These are phyloP conservation scores for Furcula furcula DNA, from an alignment of 2,888 invertebrate species.

Conservation along the genomic window DNA sequence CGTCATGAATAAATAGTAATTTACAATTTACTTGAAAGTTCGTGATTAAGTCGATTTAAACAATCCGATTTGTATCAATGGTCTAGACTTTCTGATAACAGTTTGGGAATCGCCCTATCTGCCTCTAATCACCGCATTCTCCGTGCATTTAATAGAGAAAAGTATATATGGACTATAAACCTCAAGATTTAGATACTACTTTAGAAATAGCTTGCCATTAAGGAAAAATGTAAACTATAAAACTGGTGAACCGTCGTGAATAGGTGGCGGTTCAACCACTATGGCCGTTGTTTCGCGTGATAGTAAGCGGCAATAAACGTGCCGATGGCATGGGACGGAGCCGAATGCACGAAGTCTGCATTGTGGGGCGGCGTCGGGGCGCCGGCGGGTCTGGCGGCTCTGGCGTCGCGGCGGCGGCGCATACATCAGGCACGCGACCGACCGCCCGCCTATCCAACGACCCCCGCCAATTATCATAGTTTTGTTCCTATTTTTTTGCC, in stretches of 20 bases:
- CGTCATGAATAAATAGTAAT: too few relatives aligned
- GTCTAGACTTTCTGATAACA: too few relatives aligned
- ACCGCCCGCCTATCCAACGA: conserved; percentile 28
- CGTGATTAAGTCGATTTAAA: too few relatives aligned
- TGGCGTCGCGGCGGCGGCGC: conserved; percentile 76
- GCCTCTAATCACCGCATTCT: too few relatives aligned
- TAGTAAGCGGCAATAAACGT: conserved; percentile 48
- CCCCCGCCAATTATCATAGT: conserved; percentile 64
- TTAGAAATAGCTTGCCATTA: too few relatives aligned
- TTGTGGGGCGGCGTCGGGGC: conserved; percentile 69
- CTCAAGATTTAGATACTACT: neutral
- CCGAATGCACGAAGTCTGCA: conserved; percentile 77
- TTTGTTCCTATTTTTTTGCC: conserved; percentile 57
- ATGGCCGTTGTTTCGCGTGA: conserved; percentile 37
- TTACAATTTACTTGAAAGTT: too few relatives aligned
- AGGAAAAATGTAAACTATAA: too few relatives aligned
- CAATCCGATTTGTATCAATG: too few relatives aligned
- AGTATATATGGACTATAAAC: neutral
- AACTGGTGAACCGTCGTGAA: neutral
- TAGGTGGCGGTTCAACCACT: neutral
- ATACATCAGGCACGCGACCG: conserved; percentile 77
- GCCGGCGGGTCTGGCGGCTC: conserved; percentile 76
- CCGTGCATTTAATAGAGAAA: too few relatives aligned
- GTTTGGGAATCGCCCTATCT: too few relatives aligned
- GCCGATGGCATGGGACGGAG: conserved; percentile 40